phyloP scores from a whole-genome alignment of 2,113 vertebrate species.

The Bos taurus region DNA sequence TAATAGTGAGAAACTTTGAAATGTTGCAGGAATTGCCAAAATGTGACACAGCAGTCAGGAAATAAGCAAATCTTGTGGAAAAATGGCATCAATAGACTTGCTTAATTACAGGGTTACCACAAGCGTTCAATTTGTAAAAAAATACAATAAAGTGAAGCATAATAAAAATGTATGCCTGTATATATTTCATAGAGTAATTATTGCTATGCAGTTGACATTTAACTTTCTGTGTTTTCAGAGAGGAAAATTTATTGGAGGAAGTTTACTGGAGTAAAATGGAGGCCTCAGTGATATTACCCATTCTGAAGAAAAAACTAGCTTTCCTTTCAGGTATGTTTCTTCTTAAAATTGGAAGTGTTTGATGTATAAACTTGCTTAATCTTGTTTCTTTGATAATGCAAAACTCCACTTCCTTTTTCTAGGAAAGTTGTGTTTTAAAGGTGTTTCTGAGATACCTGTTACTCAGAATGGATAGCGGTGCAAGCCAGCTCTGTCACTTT shows the following conservation, averaged over 20 bases:
- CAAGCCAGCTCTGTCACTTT: neutral
- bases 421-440: neutral
- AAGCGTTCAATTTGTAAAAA: neutral
- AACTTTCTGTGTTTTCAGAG: constrained; percentile 79
- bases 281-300: constrained; percentile 91
- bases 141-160: neutral
- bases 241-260: neutral
- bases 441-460: constrained; percentile 6
- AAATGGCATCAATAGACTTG: neutral
- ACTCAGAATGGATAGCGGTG: neutral
- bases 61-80: neutral
- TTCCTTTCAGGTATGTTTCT: constrained; percentile 94
- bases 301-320: constrained; percentile 97
- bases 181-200: constrained; percentile 8
- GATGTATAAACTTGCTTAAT: neutral
- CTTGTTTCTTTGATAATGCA: neutral
- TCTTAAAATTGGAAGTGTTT: neutral
- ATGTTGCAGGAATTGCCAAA: neutral
- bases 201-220: constrained; percentile 45
- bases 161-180: neutral
- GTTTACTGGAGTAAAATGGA: constrained; percentile 85
- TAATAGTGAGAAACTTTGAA: neutral
- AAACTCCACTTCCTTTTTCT: neutral
- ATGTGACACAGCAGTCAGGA: neutral
- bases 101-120: neutral